Base-by-base conservation (phyloP, 2,113 vertebrate species). In the Callithrix jacchus region DNA sequence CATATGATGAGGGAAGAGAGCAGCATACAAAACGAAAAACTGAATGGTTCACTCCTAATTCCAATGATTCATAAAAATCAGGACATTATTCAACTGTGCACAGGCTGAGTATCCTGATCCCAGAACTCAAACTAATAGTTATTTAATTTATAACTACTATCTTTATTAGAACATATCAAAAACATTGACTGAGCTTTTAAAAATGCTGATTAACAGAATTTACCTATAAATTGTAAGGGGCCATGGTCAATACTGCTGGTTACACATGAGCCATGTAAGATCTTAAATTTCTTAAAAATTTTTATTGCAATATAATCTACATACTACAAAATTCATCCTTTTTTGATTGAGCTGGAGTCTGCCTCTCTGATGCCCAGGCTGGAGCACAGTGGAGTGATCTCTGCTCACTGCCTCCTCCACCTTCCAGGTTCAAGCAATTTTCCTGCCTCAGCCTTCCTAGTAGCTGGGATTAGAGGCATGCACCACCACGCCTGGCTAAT, bases 181-280 rank as follows among this genome's bases (percentile, higher is more conserved):
- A 81, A 52, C 58, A 84, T 0, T 56, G 32, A 14, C 14, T 76
- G 30, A 80, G 21, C 32, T 95, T 91, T 87, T 47, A 80, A 80
- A 89, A 70, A 70, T 71, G 70, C 79, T 73, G 23, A 82, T 96
- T 86, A 91, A 58, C 58, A 93, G 25, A 76, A 77, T 66, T 89
- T 89, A 85, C 80, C 54, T 42, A 94, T 79, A 94, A 88, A 79
- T 80, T 95, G 9, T 40, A 93, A 89, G 45, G 40, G 40, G 56
- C 76, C 6, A 32, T 30, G n/a, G 74, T 58, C 37, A 56, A 84
- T 47, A 89, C 27, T 64, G 61, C 27, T 32, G 27, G 0, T 66
- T 73, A 85, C 45, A 93, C 87, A 79, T 23, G 2, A 16, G 45
- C 7, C 52, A 92, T 25, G 11, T 40, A 89, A 85, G 37, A 92